These are phyloP conservation scores for Maniola jurtina DNA, from an alignment of 1,140 invertebrate genomes.

Conservation along the genomic window DNA sequence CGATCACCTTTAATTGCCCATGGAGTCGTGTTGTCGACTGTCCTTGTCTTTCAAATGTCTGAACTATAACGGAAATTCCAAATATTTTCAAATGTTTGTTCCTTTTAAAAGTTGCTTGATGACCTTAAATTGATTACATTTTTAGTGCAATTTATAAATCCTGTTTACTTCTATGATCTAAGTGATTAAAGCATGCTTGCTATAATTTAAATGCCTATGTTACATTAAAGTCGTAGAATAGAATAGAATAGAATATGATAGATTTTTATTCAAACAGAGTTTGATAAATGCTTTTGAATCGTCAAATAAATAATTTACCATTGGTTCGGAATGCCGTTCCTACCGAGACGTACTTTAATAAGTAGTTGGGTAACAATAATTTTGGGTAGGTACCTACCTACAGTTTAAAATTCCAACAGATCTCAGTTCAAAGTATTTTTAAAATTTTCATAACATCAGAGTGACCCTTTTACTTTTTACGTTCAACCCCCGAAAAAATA, in stretches of 20 bases:
- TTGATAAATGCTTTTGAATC: no score
- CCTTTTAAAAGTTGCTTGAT: slow-evolving; percentile 11
- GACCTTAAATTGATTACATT: slow-evolving; percentile 10
- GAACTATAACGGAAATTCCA: slow-evolving; percentile 8
- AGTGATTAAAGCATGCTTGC: neutral
- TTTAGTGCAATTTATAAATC: slow-evolving; percentile 3
- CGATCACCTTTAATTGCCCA: slow-evolving; percentile 1
- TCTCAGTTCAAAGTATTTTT: neutral
- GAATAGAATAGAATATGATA: no score
- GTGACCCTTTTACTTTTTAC: neutral
- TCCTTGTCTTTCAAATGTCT: slow-evolving; percentile 13
- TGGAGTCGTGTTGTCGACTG: slow-evolving; percentile 3
- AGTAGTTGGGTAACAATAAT: no score
- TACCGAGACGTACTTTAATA: no score
- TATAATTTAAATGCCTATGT: neutral
- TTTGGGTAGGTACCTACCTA: no score
- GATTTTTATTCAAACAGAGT: no score
- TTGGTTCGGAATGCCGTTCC: no score
- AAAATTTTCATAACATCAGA: slow-evolving; percentile 1
- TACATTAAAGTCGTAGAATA: no score
- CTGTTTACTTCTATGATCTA: slow-evolving; percentile 3
- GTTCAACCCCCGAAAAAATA: neutral
- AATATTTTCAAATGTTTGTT: slow-evolving; percentile 2
- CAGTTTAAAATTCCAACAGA: neutral
- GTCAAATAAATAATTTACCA: no score